Evolutionary conservation across 53 echinoderm and acorn worm species (phyloP), one percentile per base, ranked within the genome.

Genomic region (Astropecten irregularis): DNA sequence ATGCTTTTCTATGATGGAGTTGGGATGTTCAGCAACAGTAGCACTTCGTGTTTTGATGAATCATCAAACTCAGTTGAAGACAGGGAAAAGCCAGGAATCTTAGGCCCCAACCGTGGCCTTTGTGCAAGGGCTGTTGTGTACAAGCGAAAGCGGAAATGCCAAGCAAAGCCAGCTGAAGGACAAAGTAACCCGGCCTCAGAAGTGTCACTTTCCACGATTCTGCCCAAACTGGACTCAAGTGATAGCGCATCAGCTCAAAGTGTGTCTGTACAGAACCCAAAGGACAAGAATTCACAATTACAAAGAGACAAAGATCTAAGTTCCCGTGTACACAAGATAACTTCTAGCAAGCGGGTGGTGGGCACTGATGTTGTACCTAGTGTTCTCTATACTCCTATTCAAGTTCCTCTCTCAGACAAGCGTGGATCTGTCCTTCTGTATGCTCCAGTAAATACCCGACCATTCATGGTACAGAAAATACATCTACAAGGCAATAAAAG

Each of bases 1-100:
- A 92, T 95, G 95, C 76, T 90, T 4, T 92, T 95, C 53, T 95
- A 95, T 63, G 95, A 90, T 76, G 92, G 68, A 18, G 64, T 70
- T 9, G 92, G 92, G 10, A 71, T 92, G 81, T 53, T 92, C 44
- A 79, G 65, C 26, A 71, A 86, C 68, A 71, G 4, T 76, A 56
- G 37, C 38, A 3, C 21, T n/a, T 21, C 37, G 11, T 38, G 20
- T 37, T 28, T 38, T 25, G 72, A 50, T 9, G 61, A 82, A 14
- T 3, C 35, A 15, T 9, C 37, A 20, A 38, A 38, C 38, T 21
- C n/a, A n/a, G 20, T 18, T 8, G 29, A 40, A 28, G 55, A 66
- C n/a, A 46, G 25, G 36, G 50, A 86, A 40, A 76, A 54, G 36
- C 55, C 86, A 28, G 76, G 57, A 67, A 74, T 73, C 29, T 21